A percentile compares a stretch with the other conserved stretches of the same genome.
Evolutionary conservation across 35 echinoderm and acorn worm genomes (phyloP).

Genomic region (Lytechinus variegatus): DNA sequence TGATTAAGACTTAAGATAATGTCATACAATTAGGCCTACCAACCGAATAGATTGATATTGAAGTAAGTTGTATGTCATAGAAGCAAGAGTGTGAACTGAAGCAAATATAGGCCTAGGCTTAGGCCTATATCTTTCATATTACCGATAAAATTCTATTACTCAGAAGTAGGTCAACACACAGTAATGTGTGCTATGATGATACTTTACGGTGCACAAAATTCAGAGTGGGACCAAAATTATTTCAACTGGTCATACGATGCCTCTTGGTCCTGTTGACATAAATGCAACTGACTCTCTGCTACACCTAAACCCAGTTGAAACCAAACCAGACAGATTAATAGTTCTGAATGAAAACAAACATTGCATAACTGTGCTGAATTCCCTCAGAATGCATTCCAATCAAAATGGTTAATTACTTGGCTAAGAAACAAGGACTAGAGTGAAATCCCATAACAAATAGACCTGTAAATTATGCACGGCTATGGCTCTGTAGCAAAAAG

Average conservation of each 20-base stretch:
- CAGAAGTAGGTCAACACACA: no score
- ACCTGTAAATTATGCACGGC: not conserved
- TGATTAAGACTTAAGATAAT: not conserved
- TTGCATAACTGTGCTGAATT: constrained; percentile 27
- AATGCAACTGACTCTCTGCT: not conserved
- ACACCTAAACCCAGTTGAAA: not conserved
- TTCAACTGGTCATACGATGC: not conserved
- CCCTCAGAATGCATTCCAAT: not conserved
- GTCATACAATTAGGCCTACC: not conserved
- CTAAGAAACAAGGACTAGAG: not conserved
- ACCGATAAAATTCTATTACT: not conserved
- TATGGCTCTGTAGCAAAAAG: not conserved
- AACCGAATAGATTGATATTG: not conserved
- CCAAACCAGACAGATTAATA: constrained; percentile 5
- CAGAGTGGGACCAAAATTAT: not conserved
- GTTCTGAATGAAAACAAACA: not conserved
- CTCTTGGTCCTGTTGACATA: not conserved
- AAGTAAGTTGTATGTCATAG: not conserved
- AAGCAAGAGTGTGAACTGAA: not conserved
- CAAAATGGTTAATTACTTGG: not conserved
- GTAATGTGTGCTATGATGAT: not conserved
- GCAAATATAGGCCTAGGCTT: not conserved
- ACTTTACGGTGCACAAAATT: not conserved
- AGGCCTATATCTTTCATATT: not conserved
- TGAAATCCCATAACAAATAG: not conserved